Base-by-base conservation (phyloP, 2,797 vertebrate species). In the Cryptoblepharus egeriae region DNA sequence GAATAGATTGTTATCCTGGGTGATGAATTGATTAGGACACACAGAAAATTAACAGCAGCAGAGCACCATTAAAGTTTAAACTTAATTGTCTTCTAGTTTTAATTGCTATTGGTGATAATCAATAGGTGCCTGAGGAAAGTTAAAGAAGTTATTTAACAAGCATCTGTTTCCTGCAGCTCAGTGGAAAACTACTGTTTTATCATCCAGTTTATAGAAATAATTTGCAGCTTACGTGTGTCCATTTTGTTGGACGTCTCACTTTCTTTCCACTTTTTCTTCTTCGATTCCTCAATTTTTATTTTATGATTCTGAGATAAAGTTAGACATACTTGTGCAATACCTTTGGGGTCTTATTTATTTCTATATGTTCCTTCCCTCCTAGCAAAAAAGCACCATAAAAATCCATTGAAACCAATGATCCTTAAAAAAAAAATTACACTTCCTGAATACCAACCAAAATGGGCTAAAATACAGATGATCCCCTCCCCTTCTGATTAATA, bases 81-180 rank as follows among this genome's bases (percentile, higher is more conserved):
- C 91, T 92, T 96, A 96, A 97, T 96, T 96, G 95, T 93, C 93
- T 95, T 96, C 94, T 93, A 85, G 94, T 96, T 94, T 94, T 96
- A 96, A 96, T 97, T 96, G 95, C 94, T 92, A 92, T 94, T 94
- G 90, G 92, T 94, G 93, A 91, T 91, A 92, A 96, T 96, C 95
- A 94, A 97, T 97, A 95, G 90, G 92, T 93, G 90, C 92, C 93
- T 91, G 85, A 92, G 86, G 90, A 95, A 94, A 94, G 92, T 93
- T 94, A 92, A 93, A 95, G 90, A 90, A 92, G 91, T 96, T 96
- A 93, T 93, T 96, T 94, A 94, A 91, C 83, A 85, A 93, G 84
- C 85, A 4, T 75, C 86, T 94, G 55, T 93, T 95, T 95, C 93
- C 93, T 93, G 80, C 65, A 88, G 88, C 71, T 86, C 90, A 91